phyloP scores from a whole-genome alignment of 1,140 invertebrate genomes.

The Drosophila teissieri region DNA sequence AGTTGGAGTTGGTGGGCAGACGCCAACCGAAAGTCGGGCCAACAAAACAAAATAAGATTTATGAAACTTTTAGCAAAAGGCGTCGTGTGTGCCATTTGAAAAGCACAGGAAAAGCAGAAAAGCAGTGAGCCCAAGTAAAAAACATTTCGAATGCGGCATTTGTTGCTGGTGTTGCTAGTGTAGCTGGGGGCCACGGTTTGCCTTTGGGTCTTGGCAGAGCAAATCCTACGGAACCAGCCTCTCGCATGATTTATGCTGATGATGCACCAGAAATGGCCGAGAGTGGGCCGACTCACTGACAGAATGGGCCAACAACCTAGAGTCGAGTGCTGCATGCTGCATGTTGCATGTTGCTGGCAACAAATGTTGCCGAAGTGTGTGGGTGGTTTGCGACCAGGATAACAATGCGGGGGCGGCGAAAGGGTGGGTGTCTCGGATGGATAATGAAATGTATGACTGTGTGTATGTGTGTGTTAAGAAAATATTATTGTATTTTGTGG shows the following conservation, averaged over 20 bases:
- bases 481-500: conserved; percentile 14
- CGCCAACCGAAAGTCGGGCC: conserved; percentile 51
- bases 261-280: conserved; percentile 51
- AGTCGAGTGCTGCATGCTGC: background rate
- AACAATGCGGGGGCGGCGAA: conserved; percentile 26
- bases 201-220: conserved; percentile 53
- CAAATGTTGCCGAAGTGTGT: conserved; percentile 54
- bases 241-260: conserved; percentile 79
- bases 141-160: conserved; percentile 21
- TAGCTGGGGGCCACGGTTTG: conserved; percentile 9
- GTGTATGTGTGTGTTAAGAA: conserved; percentile 29
- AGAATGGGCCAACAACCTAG: conserved; percentile 22
- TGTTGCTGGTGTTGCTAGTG: conserved; percentile 22
- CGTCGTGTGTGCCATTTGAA: conserved; percentile 67
- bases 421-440: conserved; percentile 62
- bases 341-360: conserved; percentile 50
- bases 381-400: conserved; percentile 56
- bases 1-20: conserved; percentile 58
- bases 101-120: conserved; percentile 48
- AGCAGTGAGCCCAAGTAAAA: conserved; percentile 35
- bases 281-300: conserved; percentile 47
- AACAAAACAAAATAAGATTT: conserved; percentile 77
- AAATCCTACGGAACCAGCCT: conserved; percentile 53
- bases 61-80: conserved; percentile 82
- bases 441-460: conserved; percentile 48